Evolutionary conservation across 2,113 vertebrate genomes (phyloP).

Genomic region (Tapirus terrestris): DNA sequence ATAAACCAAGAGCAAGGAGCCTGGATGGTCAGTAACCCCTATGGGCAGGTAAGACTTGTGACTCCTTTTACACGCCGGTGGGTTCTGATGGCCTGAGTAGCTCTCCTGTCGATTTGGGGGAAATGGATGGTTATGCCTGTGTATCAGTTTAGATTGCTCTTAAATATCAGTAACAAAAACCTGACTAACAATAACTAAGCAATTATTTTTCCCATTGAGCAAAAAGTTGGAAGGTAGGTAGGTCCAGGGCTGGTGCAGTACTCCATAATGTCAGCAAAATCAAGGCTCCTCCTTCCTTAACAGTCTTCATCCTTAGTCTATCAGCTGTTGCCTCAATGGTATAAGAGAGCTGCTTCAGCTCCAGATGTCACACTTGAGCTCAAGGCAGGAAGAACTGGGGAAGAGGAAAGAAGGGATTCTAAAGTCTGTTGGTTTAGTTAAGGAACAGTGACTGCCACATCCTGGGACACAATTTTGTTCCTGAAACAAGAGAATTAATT

Average conservation of each 20-base stretch:
- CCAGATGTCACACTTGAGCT: not conserved
- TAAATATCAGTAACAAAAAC: not conserved
- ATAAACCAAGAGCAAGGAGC: not conserved
- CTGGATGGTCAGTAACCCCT: not conserved
- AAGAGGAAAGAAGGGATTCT: not conserved
- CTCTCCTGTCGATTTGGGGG: not conserved
- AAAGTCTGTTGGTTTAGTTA: not conserved
- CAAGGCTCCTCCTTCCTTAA: not conserved
- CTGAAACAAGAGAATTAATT: not conserved
- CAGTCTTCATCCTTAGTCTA: not conserved
- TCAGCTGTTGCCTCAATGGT: not conserved
- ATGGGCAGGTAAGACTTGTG: not conserved
- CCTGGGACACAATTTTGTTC: not conserved
- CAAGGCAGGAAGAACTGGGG: not conserved
- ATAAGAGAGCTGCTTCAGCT: not conserved
- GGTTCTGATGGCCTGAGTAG: not conserved
- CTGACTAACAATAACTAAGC: not conserved
- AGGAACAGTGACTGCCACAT: not conserved
- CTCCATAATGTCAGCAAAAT: not conserved
- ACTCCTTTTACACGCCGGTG: not conserved
- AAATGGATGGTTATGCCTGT: not conserved
- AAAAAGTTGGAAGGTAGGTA: not conserved
- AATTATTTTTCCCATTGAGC: not conserved
- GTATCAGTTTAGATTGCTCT: not conserved
- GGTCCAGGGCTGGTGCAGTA: not conserved